Evolutionary conservation across 2,113 vertebrate species (phyloP).

Genomic region (Bucco capensis): DNA sequence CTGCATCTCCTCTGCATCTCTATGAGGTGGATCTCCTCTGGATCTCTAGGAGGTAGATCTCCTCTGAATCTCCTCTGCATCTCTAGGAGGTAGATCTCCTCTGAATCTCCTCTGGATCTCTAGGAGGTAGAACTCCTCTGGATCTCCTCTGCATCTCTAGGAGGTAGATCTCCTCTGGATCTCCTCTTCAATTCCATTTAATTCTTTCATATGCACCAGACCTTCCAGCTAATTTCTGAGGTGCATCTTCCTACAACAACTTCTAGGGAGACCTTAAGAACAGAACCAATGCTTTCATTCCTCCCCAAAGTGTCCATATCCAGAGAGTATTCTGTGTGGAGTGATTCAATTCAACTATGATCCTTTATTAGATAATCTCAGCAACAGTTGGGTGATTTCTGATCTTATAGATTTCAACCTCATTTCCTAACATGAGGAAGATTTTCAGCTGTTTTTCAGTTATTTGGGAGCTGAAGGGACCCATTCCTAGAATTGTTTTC

Average conservation of each 20-base stretch:
- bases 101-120: too few species aligned
- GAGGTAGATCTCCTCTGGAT: too few species aligned
- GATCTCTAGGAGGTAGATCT: too few species aligned
- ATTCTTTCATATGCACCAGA: background rate
- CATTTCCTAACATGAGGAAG: background rate
- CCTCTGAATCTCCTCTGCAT: too few species aligned
- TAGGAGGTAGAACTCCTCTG: too few species aligned
- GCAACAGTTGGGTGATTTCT: background rate
- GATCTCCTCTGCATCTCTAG: too few species aligned
- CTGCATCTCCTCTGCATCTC: too few species aligned
- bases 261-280: background rate
- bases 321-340: background rate
- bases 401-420: background rate
- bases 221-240: background rate
- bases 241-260: background rate
- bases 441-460: background rate
- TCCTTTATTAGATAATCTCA: background rate
- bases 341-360: background rate
- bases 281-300: background rate
- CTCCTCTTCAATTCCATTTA: background rate
- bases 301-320: background rate
- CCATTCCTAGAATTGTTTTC: background rate
- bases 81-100: too few species aligned
- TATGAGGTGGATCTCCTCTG: too few species aligned
- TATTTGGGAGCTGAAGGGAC: background rate